These are phyloP conservation scores for Tetheella fluctuosa DNA, from an alignment of 2,888 invertebrate genomes.

Conservation along the genomic window DNA sequence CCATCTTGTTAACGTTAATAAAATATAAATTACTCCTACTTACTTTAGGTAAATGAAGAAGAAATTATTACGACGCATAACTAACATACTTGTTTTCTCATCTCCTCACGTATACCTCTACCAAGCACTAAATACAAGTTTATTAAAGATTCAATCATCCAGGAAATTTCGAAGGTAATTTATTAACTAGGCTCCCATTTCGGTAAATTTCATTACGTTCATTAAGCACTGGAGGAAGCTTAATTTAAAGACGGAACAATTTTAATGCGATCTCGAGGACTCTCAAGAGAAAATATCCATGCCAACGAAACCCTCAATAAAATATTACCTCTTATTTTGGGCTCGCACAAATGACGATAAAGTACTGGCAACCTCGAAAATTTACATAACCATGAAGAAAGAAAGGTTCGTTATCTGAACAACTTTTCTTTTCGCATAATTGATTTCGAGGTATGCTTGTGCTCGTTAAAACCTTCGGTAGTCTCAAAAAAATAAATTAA, in stretches of 20 bases:
- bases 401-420: constrained; percentile 41
- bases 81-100: neutral
- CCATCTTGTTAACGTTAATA: neutral
- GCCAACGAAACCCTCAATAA: constrained; percentile 28
- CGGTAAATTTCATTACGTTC: constrained; percentile 22
- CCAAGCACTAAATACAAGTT: too few relatives aligned
- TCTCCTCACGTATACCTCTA: neutral
- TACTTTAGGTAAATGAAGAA: too few relatives aligned
- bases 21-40: neutral
- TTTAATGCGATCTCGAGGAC: constrained; percentile 36
- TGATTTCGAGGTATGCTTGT: constrained; percentile 31
- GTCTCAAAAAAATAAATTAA: constrained; percentile 1
- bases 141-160: too few relatives aligned
- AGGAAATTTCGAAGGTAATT: too few relatives aligned
- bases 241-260: constrained; percentile 27
- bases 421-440: constrained; percentile 41
- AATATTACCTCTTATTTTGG: constrained; percentile 38
- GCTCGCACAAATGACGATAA: constrained; percentile 38
- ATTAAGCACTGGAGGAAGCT: constrained; percentile 25
- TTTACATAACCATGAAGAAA: constrained; percentile 39
- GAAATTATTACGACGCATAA: neutral
- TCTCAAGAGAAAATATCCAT: constrained; percentile 10
- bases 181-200: constrained; percentile 16
- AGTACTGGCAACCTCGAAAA: constrained; percentile 38
- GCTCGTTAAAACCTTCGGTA: constrained; percentile 6